Evolutionary conservation across 2,888 invertebrate species (phyloP).

Genomic region (Cephus rjabovi): DNA sequence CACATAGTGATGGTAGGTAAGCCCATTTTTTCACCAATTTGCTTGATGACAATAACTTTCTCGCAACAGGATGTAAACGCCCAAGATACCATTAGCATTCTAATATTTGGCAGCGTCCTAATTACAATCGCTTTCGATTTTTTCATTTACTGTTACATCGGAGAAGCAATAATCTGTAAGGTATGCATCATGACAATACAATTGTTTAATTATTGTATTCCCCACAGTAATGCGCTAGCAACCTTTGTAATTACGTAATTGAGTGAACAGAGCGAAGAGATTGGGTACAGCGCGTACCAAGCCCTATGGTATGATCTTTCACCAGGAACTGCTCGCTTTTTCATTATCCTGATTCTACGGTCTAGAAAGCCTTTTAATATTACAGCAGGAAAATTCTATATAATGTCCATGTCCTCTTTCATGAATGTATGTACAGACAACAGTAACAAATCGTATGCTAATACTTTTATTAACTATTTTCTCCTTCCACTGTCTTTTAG

Average conservation of each 20-base stretch:
- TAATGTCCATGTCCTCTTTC: constrained; percentile 29
- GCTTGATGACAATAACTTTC: constrained; percentile 18
- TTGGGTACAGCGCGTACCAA: constrained; percentile 26
- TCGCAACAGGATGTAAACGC: too few relatives aligned
- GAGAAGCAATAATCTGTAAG: constrained; percentile 29
- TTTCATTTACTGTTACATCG: constrained; percentile 35
- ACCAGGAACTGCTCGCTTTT: constrained; percentile 18
- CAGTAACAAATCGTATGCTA: neutral
- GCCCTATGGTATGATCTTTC: constrained; percentile 26
- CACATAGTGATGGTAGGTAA: constrained; percentile 17
- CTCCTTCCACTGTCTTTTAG: constrained; percentile 13
- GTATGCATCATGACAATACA: constrained; percentile 10
- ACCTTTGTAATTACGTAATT: too few relatives aligned
- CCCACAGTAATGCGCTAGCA: too few relatives aligned
- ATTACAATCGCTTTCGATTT: neutral
- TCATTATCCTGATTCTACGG: constrained; percentile 30
- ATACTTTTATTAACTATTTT: constrained; percentile 1
- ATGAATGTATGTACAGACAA: constrained; percentile 27
- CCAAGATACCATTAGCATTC: too few relatives aligned
- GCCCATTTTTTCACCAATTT: constrained; percentile 2
- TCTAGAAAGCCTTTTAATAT: constrained; percentile 24
- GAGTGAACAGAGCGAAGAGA: constrained; percentile 23
- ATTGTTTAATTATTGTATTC: too few relatives aligned
- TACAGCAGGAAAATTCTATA: constrained; percentile 34
- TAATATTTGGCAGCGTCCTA: too few relatives aligned